These are phyloP conservation scores for Sisor rabdophorus DNA, from an alignment of 2,113 vertebrate genomes.

Conservation along the genomic window DNA sequence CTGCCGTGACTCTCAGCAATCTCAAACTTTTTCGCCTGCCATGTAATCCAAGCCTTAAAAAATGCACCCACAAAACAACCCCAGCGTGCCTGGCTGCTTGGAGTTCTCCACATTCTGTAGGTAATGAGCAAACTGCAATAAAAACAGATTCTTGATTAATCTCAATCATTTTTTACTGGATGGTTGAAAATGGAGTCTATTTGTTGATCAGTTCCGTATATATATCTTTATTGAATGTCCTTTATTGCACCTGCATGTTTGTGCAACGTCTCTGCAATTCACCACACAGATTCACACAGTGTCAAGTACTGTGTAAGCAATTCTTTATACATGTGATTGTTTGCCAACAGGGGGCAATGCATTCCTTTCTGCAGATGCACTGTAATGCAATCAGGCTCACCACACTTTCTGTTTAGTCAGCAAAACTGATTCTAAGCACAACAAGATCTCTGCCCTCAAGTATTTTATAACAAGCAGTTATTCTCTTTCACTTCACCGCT, in stretches of 20 bases:
- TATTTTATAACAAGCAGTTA: constrained; percentile 38
- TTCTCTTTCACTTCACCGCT: constrained; percentile 33
- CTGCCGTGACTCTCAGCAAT: constrained; percentile 42
- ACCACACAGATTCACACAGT: neutral
- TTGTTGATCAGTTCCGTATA: neutral
- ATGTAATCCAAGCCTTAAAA: constrained; percentile 43
- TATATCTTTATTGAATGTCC: constrained; percentile 38
- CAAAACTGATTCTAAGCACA: constrained; percentile 15
- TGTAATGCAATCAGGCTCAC: constrained; percentile 19
- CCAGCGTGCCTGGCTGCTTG: constrained; percentile 40
- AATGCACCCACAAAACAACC: constrained; percentile 45
- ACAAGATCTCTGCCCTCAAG: constrained; percentile 31
- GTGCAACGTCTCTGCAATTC: constrained; percentile 11
- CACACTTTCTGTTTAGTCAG: constrained; percentile 39
- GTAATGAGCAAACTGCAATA: constrained; percentile 36
- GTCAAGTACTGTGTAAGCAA: neutral
- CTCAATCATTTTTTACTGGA: constrained; percentile 31
- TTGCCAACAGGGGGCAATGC: constrained; percentile 59
- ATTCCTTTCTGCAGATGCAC: constrained; percentile 32
- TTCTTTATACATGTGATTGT: constrained; percentile 41
- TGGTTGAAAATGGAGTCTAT: constrained; percentile 28
- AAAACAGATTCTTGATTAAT: constrained; percentile 44
- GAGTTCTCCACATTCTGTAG: constrained; percentile 44
- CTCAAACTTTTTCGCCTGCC: constrained; percentile 35
- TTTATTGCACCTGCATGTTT: constrained; percentile 36